A percentile compares a stretch with the other conserved stretches of the same genome.
Conservation (phyloP, 2,113 vertebrate genomes). For the Myotis yumanensis region DNA sequence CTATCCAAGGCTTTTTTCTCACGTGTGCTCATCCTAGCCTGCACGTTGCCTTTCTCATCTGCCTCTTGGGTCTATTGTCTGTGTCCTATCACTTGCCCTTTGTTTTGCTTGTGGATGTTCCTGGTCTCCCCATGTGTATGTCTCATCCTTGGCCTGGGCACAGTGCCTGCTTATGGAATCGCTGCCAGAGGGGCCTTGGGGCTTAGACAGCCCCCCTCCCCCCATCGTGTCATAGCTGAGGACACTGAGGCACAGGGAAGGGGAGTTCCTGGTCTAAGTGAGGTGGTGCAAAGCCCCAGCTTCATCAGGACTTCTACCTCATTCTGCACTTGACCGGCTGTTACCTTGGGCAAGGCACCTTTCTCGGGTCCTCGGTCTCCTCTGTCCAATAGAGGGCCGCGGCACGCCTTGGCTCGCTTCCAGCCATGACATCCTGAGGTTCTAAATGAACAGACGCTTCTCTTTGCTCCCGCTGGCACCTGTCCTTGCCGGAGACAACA, state of each 20-base stretch:
- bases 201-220: not conserved
- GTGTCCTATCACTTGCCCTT: not conserved
- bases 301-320: not conserved
- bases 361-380: not conserved
- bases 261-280: not conserved
- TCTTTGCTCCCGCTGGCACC: not conserved
- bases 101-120: not conserved
- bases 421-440: not conserved
- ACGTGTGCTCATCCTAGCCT: rapidly evolving
- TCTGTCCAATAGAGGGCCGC: not conserved
- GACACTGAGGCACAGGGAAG: not conserved
- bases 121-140: not conserved
- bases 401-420: no score
- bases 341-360: not conserved
- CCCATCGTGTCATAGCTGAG: not conserved
- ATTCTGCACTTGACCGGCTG: not conserved
- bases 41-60: rapidly evolving
- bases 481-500: not conserved
- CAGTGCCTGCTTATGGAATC: not conserved
- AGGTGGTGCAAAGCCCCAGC: not conserved
- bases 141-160: not conserved
- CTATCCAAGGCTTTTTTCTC: not conserved
- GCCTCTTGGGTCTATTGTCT: not conserved
- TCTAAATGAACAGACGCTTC: not conserved
- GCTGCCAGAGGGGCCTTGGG: not conserved